phyloP scores from a whole-genome alignment of 2,113 vertebrate species.

The Amphiprion ocellaris region DNA sequence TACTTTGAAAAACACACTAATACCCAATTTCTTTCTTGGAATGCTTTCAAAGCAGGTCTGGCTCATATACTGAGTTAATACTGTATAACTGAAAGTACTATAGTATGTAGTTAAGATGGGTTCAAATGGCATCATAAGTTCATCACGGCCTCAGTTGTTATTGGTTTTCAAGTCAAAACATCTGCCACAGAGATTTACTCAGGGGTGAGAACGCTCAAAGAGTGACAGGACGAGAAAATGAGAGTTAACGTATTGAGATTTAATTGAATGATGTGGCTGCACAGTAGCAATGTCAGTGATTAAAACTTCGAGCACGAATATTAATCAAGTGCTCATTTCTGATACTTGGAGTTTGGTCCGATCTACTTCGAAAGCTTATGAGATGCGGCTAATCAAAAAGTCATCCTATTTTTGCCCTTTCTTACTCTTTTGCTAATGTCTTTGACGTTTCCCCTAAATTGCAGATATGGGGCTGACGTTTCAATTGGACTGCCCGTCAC shows the following conservation, averaged over 20 bases:
- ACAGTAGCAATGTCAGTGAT: conserved; percentile 52
- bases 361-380: conserved; percentile 58
- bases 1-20: conserved; percentile 53
- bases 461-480: conserved; percentile 56
- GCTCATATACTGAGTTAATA: conserved; percentile 57
- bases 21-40: conserved; percentile 54
- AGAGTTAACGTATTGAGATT: conserved; percentile 55
- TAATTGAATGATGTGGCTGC: conserved; percentile 63
- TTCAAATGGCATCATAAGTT: conserved; percentile 64
- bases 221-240: conserved; percentile 40
- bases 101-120: conserved; percentile 41
- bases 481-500: conserved; percentile 63
- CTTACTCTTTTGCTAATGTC: conserved; percentile 57
- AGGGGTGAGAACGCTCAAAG: conserved; percentile 54
- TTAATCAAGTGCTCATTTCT: conserved; percentile 71
- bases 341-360: conserved; percentile 59
- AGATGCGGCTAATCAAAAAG: conserved; percentile 69
- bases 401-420: conserved; percentile 59
- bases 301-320: conserved; percentile 69
- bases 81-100: conserved; percentile 44
- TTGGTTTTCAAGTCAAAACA: conserved; percentile 58
- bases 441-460: conserved; percentile 63
- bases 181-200: conserved; percentile 69
- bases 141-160: conserved; percentile 49
- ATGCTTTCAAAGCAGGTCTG: conserved; percentile 61